These are phyloP conservation scores for Selenia dentaria DNA, from an alignment of 2,888 invertebrate species.

Conservation along the genomic window DNA sequence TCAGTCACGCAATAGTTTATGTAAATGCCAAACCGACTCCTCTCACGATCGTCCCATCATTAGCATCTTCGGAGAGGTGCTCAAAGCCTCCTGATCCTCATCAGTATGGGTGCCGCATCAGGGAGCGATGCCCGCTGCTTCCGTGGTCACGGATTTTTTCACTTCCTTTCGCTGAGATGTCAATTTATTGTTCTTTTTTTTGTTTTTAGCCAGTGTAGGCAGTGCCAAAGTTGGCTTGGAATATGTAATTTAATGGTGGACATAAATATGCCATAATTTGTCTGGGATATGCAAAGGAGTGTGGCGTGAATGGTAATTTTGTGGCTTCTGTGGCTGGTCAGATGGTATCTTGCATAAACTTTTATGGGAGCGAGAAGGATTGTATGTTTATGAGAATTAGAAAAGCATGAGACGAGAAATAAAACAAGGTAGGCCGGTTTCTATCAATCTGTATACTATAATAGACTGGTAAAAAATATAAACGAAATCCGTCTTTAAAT, in stretches of 20 bases:
- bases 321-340: background rate
- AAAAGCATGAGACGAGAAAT: too few relatives aligned
- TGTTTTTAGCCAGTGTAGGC: too few relatives aligned
- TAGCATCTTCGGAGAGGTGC: conserved; percentile 49
- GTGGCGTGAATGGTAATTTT: conserved; percentile 1
- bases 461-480: too few relatives aligned
- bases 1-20: conserved; percentile 42
- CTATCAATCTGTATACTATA: too few relatives aligned
- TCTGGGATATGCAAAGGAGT: background rate
- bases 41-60: conserved; percentile 48
- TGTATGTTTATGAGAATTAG: too few relatives aligned
- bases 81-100: conserved; percentile 25
- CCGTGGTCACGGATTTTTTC: conserved; percentile 61
- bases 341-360: background rate
- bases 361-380: too few relatives aligned
- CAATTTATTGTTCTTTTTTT: conserved; percentile 29
- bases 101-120: conserved; percentile 62
- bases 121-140: conserved; percentile 69
- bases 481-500: too few relatives aligned
- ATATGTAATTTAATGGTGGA: conserved; percentile 8
- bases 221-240: conserved; percentile 19
- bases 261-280: background rate
- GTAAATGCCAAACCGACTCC: conserved; percentile 34
- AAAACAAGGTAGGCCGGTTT: too few relatives aligned
- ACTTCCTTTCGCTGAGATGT: conserved; percentile 58